Conservation (phyloP, 2,888 invertebrate species). For the Melanophora roralis region DNA sequence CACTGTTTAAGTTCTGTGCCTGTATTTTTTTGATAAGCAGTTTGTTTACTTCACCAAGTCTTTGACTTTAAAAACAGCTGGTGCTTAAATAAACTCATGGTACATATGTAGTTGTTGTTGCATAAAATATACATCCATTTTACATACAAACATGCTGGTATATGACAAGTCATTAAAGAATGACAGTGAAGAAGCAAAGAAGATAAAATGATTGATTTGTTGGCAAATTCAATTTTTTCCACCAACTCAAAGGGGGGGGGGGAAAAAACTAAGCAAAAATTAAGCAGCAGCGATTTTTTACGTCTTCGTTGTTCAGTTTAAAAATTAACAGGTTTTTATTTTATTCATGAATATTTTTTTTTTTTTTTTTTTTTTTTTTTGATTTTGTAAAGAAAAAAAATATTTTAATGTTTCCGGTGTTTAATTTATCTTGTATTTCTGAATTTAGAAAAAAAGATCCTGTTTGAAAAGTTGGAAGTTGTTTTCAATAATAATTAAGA, state of each 20-base stretch:
- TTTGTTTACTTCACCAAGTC: slow-evolving; percentile 43
- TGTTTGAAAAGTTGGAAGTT: no score
- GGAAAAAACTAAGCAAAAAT: not conserved
- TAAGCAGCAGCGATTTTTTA: slow-evolving; percentile 19
- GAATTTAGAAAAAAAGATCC: no score
- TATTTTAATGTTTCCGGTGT: slow-evolving; percentile 40
- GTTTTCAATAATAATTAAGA: no score
- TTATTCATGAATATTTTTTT: not conserved
- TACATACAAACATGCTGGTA: not conserved
- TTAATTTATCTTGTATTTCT: no score
- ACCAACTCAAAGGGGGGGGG: slow-evolving; percentile 14
- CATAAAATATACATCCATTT: not conserved
- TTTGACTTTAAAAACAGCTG: slow-evolving; percentile 59
- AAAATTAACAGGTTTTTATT: slow-evolving; percentile 31
- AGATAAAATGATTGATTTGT: slow-evolving; percentile 54
- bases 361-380: not conserved
- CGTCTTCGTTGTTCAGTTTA: slow-evolving; percentile 9
- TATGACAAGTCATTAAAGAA: not conserved
- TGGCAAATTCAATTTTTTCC: slow-evolving; percentile 27
- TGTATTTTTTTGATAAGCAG: not conserved
- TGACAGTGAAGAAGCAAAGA: not conserved
- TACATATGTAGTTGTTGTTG: no score
- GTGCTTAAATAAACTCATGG: not conserved
- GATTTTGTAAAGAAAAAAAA: not conserved
- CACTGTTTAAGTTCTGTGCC: no score